Base-by-base conservation (phyloP, 2,888 invertebrate genomes). In the Seira musarum region DNA sequence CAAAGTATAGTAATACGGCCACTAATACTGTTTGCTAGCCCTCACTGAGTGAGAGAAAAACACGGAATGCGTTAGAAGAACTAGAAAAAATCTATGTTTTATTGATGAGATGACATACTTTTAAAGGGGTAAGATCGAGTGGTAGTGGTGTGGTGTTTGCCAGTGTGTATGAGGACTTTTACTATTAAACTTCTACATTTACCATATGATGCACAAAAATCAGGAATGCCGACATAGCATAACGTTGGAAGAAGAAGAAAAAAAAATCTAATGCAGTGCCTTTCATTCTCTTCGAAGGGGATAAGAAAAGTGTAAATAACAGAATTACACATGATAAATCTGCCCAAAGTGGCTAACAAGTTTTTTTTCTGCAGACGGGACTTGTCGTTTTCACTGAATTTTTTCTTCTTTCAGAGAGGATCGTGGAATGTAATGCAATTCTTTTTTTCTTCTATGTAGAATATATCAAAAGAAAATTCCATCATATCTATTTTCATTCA, bases 31-130 rank as follows among this genome's bases (percentile, higher is more conserved):
- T 49, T 67, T n/a, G 3, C 49, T 49, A 49, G 49, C 13, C 40
- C 13, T 49, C 49, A 49, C 49, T 74, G 74, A 66, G 69, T 21
- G 35, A 30, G 8, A 30, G 8, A 30, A 30, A 30, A 53, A 70
- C 53, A 64, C 30, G 65, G 72, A 79, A 79, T 79, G 79, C 73
- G 79, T 73, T 79, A 68, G 15, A n/a, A 13, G 79, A 72, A 57
- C 60, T 21, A 75, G 70, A 74, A 75, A 80, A 49, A 80, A 80
- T 75, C 60, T 80, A 75, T 80, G 80, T 75, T 80, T 80, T 80
- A 80, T 80, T 80, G 80, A 80, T 80, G 80, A 80, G 80, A 80
- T 75, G 80, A 80, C 80, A 80, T 80, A 80, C 80, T 75, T 49
- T 49, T 70, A 72, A 74, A 66, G 66, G 70, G 74, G 65, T 22